phyloP scores from a whole-genome alignment of 2,888 invertebrate genomes.

The Brachyopa scutellaris region DNA sequence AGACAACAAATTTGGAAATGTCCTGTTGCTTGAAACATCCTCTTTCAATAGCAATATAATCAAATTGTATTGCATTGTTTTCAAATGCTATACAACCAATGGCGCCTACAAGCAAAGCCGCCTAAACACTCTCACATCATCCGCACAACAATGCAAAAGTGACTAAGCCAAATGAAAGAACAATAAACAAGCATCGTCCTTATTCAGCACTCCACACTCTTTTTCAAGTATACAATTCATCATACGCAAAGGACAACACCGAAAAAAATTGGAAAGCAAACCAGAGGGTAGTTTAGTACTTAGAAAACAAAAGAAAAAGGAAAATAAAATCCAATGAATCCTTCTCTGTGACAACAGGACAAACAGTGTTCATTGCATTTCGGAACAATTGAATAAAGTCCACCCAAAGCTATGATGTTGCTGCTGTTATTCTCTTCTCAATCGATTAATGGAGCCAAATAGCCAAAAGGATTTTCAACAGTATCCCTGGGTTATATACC shows the following conservation, averaged over 20 bases:
- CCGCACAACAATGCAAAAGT: constrained; percentile 28
- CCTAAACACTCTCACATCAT: constrained; percentile 21
- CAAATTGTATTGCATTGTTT: constrained; percentile 48
- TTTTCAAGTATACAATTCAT: constrained; percentile 3
- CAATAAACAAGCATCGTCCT: constrained; percentile 13
- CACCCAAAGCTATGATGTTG: constrained; percentile 37
- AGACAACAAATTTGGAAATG: not conserved
- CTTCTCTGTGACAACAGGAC: constrained; percentile 21
- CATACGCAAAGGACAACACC: constrained; percentile 12
- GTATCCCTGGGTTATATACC: too few species aligned
- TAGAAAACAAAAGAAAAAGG: not conserved
- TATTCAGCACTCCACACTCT: constrained; percentile 11
- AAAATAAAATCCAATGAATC: constrained; percentile 17
- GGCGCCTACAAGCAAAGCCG: constrained; percentile 31
- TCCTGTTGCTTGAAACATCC: constrained; percentile 32
- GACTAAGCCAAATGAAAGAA: constrained; percentile 28
- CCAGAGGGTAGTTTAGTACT: too few species aligned
- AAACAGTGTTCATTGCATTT: constrained; percentile 48
- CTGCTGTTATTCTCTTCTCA: constrained; percentile 28
- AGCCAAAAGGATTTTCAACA: constrained; percentile 38
- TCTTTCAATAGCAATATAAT: constrained; percentile 50
- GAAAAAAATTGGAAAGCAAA: not conserved
- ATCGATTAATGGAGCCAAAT: constrained; percentile 45
- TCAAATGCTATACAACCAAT: constrained; percentile 33
- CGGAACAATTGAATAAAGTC: constrained; percentile 56